phyloP scores from a whole-genome alignment of 2,888 invertebrate genomes.

The Lasioglossum pauxillum region DNA sequence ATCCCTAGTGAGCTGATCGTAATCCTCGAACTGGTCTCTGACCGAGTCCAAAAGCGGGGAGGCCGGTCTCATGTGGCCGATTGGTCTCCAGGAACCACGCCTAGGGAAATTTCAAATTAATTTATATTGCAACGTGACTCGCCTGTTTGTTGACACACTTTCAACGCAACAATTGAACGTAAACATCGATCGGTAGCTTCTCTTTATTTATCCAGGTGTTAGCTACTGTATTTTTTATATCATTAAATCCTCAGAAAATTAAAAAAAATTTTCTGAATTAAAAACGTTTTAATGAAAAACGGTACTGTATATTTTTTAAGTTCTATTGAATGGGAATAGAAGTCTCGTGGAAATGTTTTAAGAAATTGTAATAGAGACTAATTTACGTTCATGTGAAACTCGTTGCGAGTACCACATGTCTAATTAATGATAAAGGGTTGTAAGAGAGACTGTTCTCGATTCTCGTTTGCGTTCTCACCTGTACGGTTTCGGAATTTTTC shows the following conservation, averaged over 20 bases:
- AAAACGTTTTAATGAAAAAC: neutral
- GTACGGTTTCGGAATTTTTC: slow-evolving; percentile 97
- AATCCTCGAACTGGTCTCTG: slow-evolving; percentile 96
- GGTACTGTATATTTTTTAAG: neutral
- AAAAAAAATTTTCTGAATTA: no score
- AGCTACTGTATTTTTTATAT: neutral
- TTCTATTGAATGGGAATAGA: neutral
- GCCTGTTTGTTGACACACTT: neutral
- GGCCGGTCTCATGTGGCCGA: slow-evolving; percentile 97
- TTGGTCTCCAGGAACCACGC: slow-evolving; percentile 95
- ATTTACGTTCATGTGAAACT: neutral
- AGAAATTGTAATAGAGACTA: neutral
- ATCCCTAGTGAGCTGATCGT: slow-evolving; percentile 96
- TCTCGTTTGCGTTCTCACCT: slow-evolving; percentile 82
- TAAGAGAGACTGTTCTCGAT: neutral
- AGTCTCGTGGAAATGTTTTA: no score
- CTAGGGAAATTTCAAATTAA: slow-evolving; percentile 74
- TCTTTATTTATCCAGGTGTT: neutral
- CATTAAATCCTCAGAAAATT: neutral
- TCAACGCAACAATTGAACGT: neutral
- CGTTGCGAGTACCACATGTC: neutral
- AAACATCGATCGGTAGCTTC: neutral
- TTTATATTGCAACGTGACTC: neutral
- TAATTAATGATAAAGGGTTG: neutral
- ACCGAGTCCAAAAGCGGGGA: slow-evolving; percentile 96